These are phyloP conservation scores for Mesorhabditis sp. DNA, from an alignment of 2,888 invertebrate genomes.

Conservation along the genomic window DNA sequence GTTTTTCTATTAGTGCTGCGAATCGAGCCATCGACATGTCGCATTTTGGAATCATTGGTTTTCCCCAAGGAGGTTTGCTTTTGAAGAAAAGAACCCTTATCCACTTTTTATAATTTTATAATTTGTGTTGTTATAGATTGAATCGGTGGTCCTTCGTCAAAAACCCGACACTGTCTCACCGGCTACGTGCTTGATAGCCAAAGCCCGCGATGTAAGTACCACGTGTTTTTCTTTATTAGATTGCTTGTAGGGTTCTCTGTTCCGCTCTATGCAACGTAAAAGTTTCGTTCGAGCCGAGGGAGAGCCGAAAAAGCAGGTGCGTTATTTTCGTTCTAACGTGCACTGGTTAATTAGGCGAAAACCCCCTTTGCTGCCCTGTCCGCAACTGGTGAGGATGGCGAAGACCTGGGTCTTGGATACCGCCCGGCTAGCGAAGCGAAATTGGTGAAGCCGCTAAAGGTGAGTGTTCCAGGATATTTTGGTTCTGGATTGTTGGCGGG, in stretches of 20 bases:
- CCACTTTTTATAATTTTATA: not conserved
- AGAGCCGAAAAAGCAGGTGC: not conserved
- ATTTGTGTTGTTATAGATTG: not conserved
- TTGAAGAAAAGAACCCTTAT: too few relatives aligned
- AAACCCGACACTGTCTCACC: not conserved
- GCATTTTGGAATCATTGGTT: not conserved
- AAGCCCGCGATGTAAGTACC: not conserved
- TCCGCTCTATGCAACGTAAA: too few relatives aligned
- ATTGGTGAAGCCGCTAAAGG: not conserved
- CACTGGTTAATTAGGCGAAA: not conserved
- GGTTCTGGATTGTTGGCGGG: too few relatives aligned
- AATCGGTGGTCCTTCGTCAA: not conserved
- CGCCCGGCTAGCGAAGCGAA: not conserved
- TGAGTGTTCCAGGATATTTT: not conserved
- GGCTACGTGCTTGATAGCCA: not conserved
- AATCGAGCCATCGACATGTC: not conserved
- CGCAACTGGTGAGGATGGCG: not conserved
- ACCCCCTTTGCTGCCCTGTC: not conserved
- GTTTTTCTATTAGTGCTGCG: not conserved
- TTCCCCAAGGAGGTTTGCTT: not conserved
- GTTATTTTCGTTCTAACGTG: not conserved
- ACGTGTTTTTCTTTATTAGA: not conserved
- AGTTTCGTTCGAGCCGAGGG: not conserved
- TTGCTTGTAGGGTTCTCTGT: too few relatives aligned
- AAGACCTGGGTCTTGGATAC: not conserved